phyloP scores from a whole-genome alignment of 2,888 invertebrate species.

The Hydrotaea cyrtoneurina region DNA sequence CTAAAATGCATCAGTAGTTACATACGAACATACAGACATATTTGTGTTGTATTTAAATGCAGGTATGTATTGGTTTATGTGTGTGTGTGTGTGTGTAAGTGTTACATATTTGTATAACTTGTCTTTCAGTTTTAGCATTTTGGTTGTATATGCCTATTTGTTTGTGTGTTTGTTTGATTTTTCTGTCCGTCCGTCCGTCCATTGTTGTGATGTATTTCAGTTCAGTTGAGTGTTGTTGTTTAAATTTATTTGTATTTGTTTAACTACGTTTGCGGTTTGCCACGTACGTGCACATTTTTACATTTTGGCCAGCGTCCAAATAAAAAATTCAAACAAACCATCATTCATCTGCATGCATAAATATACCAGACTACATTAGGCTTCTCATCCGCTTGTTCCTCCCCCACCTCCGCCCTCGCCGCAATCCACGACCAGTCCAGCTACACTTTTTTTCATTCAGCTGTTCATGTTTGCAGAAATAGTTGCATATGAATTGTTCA shows the following conservation, averaged over 20 bases:
- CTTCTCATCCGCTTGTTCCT: slow-evolving; percentile 8
- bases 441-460: background rate
- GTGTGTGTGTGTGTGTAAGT: slow-evolving; percentile 20
- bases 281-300: slow-evolving; percentile 64
- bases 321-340: slow-evolving; percentile 47
- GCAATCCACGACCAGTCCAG: too few relatives aligned
- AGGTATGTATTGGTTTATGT: slow-evolving; percentile 8
- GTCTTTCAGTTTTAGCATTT: slow-evolving; percentile 25
- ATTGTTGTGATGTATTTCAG: slow-evolving; percentile 45
- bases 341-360: slow-evolving; percentile 51
- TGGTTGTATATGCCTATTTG: background rate
- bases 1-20: slow-evolving; percentile 55
- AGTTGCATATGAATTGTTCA: background rate
- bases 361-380: slow-evolving; percentile 24
- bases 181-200: slow-evolving; percentile 25
- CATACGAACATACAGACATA: background rate
- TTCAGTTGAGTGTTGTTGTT: slow-evolving; percentile 24
- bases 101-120: slow-evolving; percentile 29
- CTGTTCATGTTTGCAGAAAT: background rate
- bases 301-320: slow-evolving; percentile 61
- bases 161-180: background rate
- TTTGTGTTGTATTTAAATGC: slow-evolving; percentile 30
- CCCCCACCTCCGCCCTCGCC: background rate
- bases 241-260: slow-evolving; percentile 72
- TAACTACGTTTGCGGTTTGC: slow-evolving; percentile 78